Conservation (phyloP, 2,797 vertebrate genomes). For the Anniella stebbinsi region DNA sequence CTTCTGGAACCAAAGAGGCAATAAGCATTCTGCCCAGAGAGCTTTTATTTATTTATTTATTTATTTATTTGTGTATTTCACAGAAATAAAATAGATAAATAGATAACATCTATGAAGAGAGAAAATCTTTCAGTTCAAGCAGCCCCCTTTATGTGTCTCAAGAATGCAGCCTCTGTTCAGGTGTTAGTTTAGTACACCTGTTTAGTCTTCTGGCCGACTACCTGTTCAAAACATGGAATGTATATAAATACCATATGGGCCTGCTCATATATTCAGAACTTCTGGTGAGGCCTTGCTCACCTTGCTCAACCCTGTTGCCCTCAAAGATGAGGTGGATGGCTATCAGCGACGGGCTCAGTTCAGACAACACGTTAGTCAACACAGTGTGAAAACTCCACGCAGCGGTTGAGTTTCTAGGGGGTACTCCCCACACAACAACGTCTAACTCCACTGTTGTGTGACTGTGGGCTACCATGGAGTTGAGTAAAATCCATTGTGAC, state of each 20-base stretch:
- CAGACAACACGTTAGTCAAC: no score
- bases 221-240: neutral
- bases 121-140: neutral
- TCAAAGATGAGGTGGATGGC: neutral
- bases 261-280: neutral
- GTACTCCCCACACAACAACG: no score
- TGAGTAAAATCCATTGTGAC: no score
- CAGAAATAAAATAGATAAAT: no score
- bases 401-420: no score
- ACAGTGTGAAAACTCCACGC: no score
- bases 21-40: neutral
- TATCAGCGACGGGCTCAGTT: no score
- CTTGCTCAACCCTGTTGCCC: no score
- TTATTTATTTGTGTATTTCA: no score
- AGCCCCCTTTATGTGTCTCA: neutral
- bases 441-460: no score
- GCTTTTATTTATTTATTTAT: no score
- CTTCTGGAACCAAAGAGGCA: neutral
- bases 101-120: neutral
- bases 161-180: neutral
- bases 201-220: neutral
- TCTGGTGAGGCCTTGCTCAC: neutral
- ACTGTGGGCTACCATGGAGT: no score
- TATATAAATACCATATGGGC: neutral
- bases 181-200: neutral